phyloP scores from a whole-genome alignment of 2,888 invertebrate species.

The Muscina levida region DNA sequence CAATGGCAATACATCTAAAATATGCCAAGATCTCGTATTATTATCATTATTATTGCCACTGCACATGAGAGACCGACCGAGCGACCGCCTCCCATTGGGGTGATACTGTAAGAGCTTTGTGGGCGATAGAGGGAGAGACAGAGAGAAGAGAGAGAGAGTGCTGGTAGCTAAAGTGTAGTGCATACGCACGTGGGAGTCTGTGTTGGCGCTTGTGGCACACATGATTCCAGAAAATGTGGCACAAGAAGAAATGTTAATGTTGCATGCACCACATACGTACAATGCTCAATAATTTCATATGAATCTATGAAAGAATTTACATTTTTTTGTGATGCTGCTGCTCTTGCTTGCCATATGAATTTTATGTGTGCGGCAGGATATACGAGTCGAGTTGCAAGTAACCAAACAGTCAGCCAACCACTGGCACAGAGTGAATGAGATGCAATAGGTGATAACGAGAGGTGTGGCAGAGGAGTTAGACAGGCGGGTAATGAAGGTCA shows the following conservation, averaged over 20 bases:
- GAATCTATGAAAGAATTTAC: slow-evolving; percentile 34
- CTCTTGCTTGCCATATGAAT: background rate
- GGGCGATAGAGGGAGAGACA: too few species aligned
- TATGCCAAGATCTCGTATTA: slow-evolving; percentile 47
- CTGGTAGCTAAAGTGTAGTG: background rate
- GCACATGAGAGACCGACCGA: background rate
- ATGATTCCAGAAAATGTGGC: slow-evolving; percentile 12
- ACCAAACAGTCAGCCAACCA: slow-evolving; percentile 18
- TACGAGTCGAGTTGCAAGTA: too few species aligned
- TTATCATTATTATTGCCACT: slow-evolving; percentile 2
- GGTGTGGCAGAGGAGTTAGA: background rate
- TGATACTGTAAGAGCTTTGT: background rate
- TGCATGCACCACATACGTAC: background rate
- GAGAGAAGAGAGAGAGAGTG: too few species aligned
- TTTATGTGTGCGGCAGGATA: background rate
- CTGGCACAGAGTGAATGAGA: too few species aligned
- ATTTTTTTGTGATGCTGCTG: slow-evolving; percentile 27
- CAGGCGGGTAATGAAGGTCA: too few species aligned
- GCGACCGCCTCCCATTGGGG: too few species aligned
- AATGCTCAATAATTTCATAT: slow-evolving; percentile 48
- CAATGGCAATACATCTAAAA: slow-evolving; percentile 52
- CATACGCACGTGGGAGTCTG: too few species aligned
- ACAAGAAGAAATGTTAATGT: background rate
- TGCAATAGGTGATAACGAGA: background rate
- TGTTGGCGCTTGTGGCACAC: too few species aligned